These are phyloP conservation scores for Tinea pellionella DNA, from an alignment of 2,888 invertebrate genomes.

Conservation along the genomic window DNA sequence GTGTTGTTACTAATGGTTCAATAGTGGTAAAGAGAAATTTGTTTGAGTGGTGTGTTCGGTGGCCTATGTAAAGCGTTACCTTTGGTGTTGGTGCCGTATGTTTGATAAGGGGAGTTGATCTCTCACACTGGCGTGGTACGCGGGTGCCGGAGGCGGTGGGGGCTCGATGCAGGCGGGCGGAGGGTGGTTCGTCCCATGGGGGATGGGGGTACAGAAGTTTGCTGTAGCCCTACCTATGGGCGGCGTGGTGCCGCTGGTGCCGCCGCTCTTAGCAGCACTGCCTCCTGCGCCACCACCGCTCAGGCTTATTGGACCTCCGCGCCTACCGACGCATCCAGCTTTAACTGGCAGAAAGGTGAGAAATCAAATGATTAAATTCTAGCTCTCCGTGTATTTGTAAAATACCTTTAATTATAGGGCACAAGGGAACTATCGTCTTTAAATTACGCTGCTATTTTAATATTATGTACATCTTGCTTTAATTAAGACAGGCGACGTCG, in stretches of 20 bases:
- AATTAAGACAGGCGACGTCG: background rate
- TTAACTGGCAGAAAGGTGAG: slow-evolving; percentile 50
- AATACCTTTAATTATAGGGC: no score
- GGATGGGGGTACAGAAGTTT: slow-evolving; percentile 53
- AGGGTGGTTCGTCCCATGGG: slow-evolving; percentile 60
- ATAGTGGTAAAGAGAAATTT: background rate
- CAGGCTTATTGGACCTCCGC: slow-evolving; percentile 55
- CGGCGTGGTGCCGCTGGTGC: slow-evolving; percentile 53
- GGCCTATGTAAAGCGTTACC: background rate
- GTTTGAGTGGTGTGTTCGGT: background rate
- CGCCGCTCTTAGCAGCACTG: slow-evolving; percentile 52
- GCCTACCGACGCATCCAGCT: slow-evolving; percentile 37
- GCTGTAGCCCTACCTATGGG: slow-evolving; percentile 63
- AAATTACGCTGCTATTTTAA: no score
- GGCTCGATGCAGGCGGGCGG: slow-evolving; percentile 62
- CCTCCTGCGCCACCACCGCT: slow-evolving; percentile 50
- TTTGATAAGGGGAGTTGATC: slow-evolving; percentile 12
- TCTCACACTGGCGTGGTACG: slow-evolving; percentile 54
- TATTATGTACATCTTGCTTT: no score
- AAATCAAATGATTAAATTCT: background rate
- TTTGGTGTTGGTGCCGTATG: slow-evolving; percentile 7
- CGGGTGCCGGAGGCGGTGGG: slow-evolving; percentile 34
- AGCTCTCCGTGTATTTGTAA: no score
- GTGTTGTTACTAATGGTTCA: background rate
- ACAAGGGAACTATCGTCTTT: no score